Percentiles rank a stretch among this genome's conserved stretches.
Conservation (phyloP, 2,888 invertebrate species). For the Lasius fuliginosus region DNA sequence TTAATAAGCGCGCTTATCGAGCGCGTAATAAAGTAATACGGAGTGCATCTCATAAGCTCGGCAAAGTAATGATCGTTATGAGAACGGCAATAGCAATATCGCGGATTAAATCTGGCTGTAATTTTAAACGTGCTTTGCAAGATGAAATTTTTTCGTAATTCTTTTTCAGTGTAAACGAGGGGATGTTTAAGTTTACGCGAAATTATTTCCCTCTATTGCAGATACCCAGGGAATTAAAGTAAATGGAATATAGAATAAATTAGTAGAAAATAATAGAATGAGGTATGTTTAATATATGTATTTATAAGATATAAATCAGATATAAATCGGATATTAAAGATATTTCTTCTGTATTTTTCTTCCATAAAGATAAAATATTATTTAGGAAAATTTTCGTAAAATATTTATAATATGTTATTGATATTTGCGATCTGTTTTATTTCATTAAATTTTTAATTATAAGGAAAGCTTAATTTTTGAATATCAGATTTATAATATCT, state of each 20-base stretch:
- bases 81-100: slow-evolving; percentile 25
- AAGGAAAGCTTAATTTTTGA: background rate
- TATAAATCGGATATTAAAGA: background rate
- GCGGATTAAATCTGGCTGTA: slow-evolving; percentile 41
- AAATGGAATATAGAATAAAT: slow-evolving; percentile 3
- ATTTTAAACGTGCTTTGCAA: slow-evolving; percentile 28
- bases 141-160: slow-evolving; percentile 39
- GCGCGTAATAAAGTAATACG: slow-evolving; percentile 21
- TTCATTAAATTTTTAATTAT: background rate
- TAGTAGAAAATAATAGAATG: slow-evolving; percentile 24
- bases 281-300: background rate
- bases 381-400: background rate
- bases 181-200: slow-evolving; percentile 32
- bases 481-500: slow-evolving; percentile 4
- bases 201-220: slow-evolving; percentile 24
- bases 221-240: slow-evolving; percentile 15
- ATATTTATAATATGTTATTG: background rate
- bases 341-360: background rate
- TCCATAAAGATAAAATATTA: background rate
- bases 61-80: slow-evolving; percentile 29
- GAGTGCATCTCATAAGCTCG: background rate
- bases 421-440: background rate
- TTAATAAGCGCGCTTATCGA: slow-evolving; percentile 39
- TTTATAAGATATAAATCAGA: slow-evolving; percentile 16
- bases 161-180: background rate